Evolutionary conservation across 2,888 invertebrate genomes (phyloP).

Genomic region (Lathronympha strigana): DNA sequence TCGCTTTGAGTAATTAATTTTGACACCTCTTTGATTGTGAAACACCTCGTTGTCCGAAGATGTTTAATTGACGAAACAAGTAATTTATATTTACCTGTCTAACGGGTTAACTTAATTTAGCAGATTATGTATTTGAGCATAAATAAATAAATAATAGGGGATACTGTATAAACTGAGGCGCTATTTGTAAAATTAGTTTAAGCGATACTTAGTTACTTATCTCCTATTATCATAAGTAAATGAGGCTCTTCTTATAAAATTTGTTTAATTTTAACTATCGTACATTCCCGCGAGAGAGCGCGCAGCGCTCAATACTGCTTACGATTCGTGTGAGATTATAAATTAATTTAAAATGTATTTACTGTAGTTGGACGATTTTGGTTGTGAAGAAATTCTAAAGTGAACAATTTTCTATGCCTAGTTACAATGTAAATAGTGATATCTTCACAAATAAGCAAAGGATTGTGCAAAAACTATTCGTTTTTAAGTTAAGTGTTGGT

Average conservation of each 20-base stretch:
- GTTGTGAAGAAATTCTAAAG: neutral
- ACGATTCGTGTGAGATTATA: neutral
- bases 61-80: neutral
- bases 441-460: neutral
- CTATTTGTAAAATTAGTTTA: no score
- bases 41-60: constrained; percentile 16
- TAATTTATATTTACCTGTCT: neutral
- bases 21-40: constrained; percentile 32
- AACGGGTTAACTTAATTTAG: neutral
- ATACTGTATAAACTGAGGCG: no score
- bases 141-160: no score
- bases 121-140: neutral
- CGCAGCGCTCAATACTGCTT: neutral
- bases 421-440: neutral
- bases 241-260: no score
- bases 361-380: neutral
- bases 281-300: no score
- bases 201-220: no score
- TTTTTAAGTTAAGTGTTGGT: neutral
- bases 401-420: neutral
- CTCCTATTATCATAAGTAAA: no score
- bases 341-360: constrained; percentile 1
- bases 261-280: no score
- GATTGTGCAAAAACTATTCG: neutral
- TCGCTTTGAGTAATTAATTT: constrained; percentile 37